phyloP scores from a whole-genome alignment of 2,888 invertebrate species.

The Teleogryllus oceanicus region DNA sequence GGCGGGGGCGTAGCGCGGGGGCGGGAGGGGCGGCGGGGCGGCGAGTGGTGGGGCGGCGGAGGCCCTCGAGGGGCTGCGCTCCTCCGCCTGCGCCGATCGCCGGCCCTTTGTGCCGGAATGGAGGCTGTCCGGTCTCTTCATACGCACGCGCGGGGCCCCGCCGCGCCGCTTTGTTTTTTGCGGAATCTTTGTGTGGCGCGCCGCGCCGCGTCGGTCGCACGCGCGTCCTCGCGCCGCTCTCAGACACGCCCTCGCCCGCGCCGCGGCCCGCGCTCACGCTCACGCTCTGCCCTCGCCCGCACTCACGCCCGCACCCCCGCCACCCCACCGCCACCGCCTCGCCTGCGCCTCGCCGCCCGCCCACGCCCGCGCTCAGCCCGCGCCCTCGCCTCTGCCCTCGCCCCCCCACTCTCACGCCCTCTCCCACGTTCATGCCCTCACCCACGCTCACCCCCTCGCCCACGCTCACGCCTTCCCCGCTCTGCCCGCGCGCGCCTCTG shows the following conservation, averaged over 20 bases:
- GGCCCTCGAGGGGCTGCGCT: no score
- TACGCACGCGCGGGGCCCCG: conserved; percentile 18
- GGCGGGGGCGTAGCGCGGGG: no score
- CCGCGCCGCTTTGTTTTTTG: background rate
- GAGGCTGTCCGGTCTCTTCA: conserved; percentile 18
- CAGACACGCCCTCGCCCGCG: background rate
- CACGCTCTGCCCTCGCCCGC: background rate
- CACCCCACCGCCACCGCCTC: no score
- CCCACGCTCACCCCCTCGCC: background rate
- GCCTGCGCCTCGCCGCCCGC: background rate
- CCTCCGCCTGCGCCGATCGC: background rate
- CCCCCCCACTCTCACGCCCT: background rate
- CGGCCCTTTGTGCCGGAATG: background rate
- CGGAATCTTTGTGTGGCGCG: background rate
- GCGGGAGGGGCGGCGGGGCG: no score
- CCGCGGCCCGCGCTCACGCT: background rate
- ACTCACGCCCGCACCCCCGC: background rate
- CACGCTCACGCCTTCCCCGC: background rate
- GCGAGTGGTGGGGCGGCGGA: no score
- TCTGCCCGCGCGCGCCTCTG: background rate
- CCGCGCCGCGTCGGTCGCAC: background rate
- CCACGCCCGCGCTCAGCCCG: background rate
- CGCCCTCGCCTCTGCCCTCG: background rate
- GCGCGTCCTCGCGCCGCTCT: background rate
- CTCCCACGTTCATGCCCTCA: background rate